Conservation (phyloP, 2,888 invertebrate genomes). For the Agrypnus murinus region DNA sequence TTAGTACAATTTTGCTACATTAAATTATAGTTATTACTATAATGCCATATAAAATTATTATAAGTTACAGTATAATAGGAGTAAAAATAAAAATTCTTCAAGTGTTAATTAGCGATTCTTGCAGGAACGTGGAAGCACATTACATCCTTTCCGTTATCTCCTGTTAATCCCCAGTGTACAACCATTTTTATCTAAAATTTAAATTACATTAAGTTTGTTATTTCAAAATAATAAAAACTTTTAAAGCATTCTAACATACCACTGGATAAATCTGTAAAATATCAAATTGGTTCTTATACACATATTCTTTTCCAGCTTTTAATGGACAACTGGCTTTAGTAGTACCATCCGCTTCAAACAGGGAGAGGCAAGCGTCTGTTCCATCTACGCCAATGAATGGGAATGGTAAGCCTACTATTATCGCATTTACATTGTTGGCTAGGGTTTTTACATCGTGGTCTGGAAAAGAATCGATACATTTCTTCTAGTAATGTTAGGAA, state of each 20-base stretch:
- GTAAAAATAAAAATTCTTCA: too few species aligned
- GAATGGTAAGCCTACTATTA: conserved; percentile 77
- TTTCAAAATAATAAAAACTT: not conserved
- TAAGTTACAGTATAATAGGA: too few species aligned
- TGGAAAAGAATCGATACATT: too few species aligned
- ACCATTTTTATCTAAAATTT: conserved; percentile 69
- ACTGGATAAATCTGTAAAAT: conserved; percentile 74
- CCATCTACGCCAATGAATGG: conserved; percentile 89
- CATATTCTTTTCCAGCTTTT: conserved; percentile 79
- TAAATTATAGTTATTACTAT: too few species aligned
- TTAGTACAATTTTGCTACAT: too few species aligned
- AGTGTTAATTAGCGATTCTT: conserved; percentile 72
- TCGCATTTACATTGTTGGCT: conserved; percentile 77
- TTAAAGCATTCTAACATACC: conserved; percentile 67
- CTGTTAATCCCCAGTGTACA: conserved; percentile 79
- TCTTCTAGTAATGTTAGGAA: not conserved
- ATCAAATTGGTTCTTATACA: conserved; percentile 80
- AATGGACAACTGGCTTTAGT: conserved; percentile 80
- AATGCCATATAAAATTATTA: too few species aligned
- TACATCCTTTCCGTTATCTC: conserved; percentile 70
- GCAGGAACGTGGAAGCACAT: conserved; percentile 82
- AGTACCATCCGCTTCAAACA: conserved; percentile 76
- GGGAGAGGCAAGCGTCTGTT: conserved; percentile 78
- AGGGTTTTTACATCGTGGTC: conserved; percentile 27
- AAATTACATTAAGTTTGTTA: not conserved